Conservation (phyloP, 2,888 invertebrate genomes). For the Amiota communis region DNA sequence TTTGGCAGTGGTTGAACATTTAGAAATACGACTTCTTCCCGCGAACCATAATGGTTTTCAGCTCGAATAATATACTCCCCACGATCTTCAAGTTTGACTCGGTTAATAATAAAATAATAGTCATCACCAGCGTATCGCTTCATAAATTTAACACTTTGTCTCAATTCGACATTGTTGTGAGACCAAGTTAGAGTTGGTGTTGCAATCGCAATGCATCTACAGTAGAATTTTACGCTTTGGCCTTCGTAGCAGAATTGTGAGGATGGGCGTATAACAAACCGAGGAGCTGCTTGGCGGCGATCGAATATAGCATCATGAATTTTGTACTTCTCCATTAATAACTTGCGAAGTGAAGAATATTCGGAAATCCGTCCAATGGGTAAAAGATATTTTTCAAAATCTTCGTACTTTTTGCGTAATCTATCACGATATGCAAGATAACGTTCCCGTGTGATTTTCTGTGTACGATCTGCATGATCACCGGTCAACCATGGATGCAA, state of each 20-base stretch:
- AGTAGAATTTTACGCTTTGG: slow-evolving; percentile 97
- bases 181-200: slow-evolving; percentile 97
- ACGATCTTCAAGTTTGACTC: slow-evolving; percentile 94
- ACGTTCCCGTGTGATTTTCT: slow-evolving; percentile 86
- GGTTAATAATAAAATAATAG: slow-evolving; percentile 97
- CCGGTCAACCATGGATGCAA: slow-evolving; percentile 96
- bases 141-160: slow-evolving; percentile 99
- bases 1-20: slow-evolving; percentile 87
- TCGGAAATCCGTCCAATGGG: slow-evolving; percentile 98
- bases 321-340: slow-evolving; percentile 95
- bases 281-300: slow-evolving; percentile 96
- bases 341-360: slow-evolving; percentile 95
- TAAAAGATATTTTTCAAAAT: slow-evolving; percentile 88
- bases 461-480: slow-evolving; percentile 83
- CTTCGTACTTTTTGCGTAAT: slow-evolving; percentile 86
- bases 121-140: slow-evolving; percentile 97
- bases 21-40: slow-evolving; percentile 96
- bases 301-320: slow-evolving; percentile 97
- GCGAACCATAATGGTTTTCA: slow-evolving; percentile 95
- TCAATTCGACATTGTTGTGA: slow-evolving; percentile 91
- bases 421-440: slow-evolving; percentile 91
- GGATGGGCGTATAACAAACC: slow-evolving; percentile 97
- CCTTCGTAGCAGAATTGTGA: slow-evolving; percentile 98
- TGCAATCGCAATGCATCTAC: slow-evolving; percentile 95
- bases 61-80: slow-evolving; percentile 98